Percentiles rank a stretch among this genome's conserved stretches.
phyloP scores from a whole-genome alignment of 2,797 vertebrate genomes.

The Threskiornis aethiopicus region DNA sequence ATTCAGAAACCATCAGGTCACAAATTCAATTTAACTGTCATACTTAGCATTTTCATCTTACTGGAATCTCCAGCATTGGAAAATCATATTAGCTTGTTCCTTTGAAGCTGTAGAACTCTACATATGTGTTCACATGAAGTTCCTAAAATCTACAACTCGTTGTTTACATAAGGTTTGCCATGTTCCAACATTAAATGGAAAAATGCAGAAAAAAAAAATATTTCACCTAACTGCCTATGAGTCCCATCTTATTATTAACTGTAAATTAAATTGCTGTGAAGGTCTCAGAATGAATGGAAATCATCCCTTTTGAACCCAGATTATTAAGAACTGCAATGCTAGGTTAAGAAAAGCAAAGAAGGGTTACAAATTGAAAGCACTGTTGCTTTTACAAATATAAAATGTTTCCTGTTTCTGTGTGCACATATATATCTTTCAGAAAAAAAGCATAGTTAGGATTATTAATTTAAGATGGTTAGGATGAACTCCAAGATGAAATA shows the following conservation, averaged over 20 bases:
- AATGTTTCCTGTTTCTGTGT: slow-evolving; percentile 39
- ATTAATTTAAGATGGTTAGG: slow-evolving; percentile 56
- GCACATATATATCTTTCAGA: slow-evolving; percentile 9
- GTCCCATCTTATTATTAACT: background rate
- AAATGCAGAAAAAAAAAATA: background rate
- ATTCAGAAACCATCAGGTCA: background rate
- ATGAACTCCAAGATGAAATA: slow-evolving; percentile 46
- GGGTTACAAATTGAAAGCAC: slow-evolving; percentile 13
- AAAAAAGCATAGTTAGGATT: slow-evolving; percentile 2
- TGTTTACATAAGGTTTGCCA: background rate
- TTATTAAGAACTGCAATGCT: background rate
- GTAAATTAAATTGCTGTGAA: background rate
- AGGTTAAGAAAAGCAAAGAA: slow-evolving; percentile 26
- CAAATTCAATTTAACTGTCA: background rate
- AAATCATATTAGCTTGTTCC: background rate
- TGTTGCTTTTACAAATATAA: slow-evolving; percentile 31
- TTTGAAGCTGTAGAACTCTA: background rate
- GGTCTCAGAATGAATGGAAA: background rate
- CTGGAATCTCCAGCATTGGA: background rate
- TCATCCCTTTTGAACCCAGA: background rate
- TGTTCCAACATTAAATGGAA: background rate
- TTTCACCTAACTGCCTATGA: background rate
- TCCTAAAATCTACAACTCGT: background rate
- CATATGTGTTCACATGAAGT: background rate
- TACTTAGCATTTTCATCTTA: background rate